A percentile compares a stretch with the other conserved stretches of the same genome.
Evolutionary conservation across 2,113 vertebrate genomes (phyloP).

Genomic region (Cavia aperea): DNA sequence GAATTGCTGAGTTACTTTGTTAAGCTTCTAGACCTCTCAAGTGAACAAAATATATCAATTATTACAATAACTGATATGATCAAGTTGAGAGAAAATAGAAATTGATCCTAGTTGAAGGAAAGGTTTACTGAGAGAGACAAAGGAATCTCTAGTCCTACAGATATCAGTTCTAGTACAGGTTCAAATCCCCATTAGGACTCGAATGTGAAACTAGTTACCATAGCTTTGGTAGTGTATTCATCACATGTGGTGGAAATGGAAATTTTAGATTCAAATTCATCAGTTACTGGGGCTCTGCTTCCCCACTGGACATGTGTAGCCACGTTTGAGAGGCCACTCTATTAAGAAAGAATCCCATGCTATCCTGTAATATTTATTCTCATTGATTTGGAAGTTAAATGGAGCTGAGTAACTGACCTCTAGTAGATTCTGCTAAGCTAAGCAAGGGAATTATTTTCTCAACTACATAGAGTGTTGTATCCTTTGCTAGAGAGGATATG

Average conservation of each 20-base stretch:
- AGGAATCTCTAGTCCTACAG: neutral
- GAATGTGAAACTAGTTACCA: neutral
- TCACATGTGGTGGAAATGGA: neutral
- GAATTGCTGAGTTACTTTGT: neutral
- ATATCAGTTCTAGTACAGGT: neutral
- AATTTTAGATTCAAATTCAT: neutral
- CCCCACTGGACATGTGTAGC: neutral
- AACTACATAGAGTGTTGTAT: neutral
- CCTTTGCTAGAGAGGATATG: neutral
- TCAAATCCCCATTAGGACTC: neutral
- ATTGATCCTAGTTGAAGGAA: neutral
- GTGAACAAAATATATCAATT: neutral
- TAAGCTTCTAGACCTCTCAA: neutral
- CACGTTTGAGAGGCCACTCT: neutral
- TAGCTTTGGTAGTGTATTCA: neutral
- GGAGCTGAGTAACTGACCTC: neutral
- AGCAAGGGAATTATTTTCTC: neutral
- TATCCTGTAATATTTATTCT: neutral
- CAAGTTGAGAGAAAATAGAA: neutral
- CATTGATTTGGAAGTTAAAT: neutral
- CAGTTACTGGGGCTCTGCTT: neutral
- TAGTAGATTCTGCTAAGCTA: neutral
- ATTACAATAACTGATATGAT: neutral
- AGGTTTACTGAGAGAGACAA: neutral
- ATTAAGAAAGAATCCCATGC: neutral